These are phyloP conservation scores for Prosopocoilus inquinatus DNA, from an alignment of 2,888 invertebrate genomes.

Conservation along the genomic window DNA sequence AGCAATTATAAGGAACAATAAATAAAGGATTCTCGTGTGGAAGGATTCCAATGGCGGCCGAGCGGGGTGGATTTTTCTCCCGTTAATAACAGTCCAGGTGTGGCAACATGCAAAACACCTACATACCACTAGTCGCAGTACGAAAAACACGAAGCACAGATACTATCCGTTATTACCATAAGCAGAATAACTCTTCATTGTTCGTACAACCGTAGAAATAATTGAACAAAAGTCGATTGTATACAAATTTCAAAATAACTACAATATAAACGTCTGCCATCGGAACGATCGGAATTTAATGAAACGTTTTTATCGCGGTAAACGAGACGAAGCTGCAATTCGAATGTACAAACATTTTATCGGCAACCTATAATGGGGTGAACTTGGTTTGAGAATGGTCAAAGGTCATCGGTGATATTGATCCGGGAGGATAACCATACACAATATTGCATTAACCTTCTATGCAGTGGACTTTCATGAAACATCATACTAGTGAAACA, in stretches of 20 bases:
- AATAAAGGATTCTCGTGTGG: background rate
- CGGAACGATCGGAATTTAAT: conserved; percentile 16
- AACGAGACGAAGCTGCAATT: background rate
- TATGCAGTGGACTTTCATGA: no score
- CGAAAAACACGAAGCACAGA: conserved; percentile 15
- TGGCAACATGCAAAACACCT: conserved; percentile 25
- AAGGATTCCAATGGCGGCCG: background rate
- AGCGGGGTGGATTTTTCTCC: background rate
- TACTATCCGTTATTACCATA: conserved; percentile 24
- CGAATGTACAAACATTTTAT: conserved; percentile 18
- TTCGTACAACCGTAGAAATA: conserved; percentile 25
- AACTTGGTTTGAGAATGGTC: conserved; percentile 18
- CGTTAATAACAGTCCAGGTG: conserved; percentile 4
- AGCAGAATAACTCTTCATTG: conserved; percentile 25
- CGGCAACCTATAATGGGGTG: conserved; percentile 12
- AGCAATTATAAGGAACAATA: conserved; percentile 1
- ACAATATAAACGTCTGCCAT: conserved; percentile 11
- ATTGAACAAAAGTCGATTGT: conserved; percentile 27
- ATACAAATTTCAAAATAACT: conserved; percentile 29
- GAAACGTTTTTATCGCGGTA: conserved; percentile 9
- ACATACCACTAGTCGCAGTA: conserved; percentile 16
- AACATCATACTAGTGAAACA: no score
- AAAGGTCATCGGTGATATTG: conserved; percentile 21
- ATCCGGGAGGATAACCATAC: background rate
- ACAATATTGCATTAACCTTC: no score